Evolutionary conservation across 2,888 invertebrate genomes (phyloP).

Genomic region (Pollenia amentaria): DNA sequence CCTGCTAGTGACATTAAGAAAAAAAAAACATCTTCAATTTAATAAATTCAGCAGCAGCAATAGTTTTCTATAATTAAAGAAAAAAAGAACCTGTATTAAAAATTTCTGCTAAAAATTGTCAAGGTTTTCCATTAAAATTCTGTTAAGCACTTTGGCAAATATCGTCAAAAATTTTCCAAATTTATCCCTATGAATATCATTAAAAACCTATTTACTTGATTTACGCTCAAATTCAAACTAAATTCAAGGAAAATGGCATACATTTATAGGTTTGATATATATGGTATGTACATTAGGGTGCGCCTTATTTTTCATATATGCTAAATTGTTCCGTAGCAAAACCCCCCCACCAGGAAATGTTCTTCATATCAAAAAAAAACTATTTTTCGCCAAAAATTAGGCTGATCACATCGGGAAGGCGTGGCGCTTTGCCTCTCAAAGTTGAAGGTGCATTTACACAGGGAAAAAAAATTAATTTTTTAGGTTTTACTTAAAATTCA

Average conservation of each 20-base stretch:
- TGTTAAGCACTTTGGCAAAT: slow-evolving; percentile 49
- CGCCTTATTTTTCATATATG: too few species aligned
- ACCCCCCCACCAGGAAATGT: too few species aligned
- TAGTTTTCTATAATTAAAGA: neutral
- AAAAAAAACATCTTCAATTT: neutral
- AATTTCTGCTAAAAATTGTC: slow-evolving; percentile 4
- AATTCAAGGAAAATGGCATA: slow-evolving; percentile 54
- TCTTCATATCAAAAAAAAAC: too few species aligned
- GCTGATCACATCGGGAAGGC: too few species aligned
- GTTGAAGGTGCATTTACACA: too few species aligned
- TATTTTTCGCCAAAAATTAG: too few species aligned
- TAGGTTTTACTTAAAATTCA: too few species aligned
- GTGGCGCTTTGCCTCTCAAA: too few species aligned
- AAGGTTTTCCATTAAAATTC: slow-evolving; percentile 58
- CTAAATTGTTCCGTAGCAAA: too few species aligned
- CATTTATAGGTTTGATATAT: slow-evolving; percentile 6
- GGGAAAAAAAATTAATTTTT: too few species aligned
- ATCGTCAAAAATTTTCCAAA: slow-evolving; percentile 49
- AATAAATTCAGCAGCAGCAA: neutral
- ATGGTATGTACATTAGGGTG: neutral
- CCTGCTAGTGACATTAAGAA: slow-evolving; percentile 28
- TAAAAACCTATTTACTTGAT: slow-evolving; percentile 65
- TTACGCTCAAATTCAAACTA: slow-evolving; percentile 39
- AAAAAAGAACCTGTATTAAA: too few species aligned
- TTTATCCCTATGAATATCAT: slow-evolving; percentile 49